Percentiles rank a stretch among this genome's conserved stretches.
Evolutionary conservation across 2,113 vertebrate species (phyloP).

Genomic region (Gyps fulvus): DNA sequence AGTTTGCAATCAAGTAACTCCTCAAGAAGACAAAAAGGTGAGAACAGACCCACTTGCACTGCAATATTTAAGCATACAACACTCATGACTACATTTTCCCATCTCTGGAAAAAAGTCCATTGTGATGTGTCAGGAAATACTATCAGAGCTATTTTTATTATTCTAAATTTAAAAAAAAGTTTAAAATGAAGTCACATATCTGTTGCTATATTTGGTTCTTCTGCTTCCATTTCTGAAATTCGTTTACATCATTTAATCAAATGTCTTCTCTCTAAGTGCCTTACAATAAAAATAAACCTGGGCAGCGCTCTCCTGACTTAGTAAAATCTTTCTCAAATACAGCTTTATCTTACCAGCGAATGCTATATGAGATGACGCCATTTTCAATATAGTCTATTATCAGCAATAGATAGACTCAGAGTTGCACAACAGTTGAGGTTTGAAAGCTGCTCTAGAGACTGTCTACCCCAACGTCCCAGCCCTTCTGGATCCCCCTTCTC

Average conservation of each 20-base stretch:
- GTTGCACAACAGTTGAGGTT: background rate
- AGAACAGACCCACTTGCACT: background rate
- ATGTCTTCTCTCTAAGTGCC: background rate
- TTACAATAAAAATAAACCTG: background rate
- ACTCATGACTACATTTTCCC: background rate
- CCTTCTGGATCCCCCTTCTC: background rate
- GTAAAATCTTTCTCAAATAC: background rate
- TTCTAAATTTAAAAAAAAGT: background rate
- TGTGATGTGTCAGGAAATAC: background rate
- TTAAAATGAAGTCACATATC: background rate
- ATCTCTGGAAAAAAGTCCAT: background rate
- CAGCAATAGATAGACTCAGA: background rate
- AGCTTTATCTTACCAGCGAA: background rate
- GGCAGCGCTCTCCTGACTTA: background rate
- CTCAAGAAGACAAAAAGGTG: background rate
- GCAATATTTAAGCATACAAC: background rate
- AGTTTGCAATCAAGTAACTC: background rate
- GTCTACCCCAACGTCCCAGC: background rate
- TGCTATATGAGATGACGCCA: background rate
- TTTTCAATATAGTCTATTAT: background rate
- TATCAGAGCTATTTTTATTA: background rate
- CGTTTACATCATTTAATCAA: background rate
- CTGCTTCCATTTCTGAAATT: background rate
- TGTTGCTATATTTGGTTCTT: background rate
- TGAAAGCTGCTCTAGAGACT: background rate